A percentile compares a stretch with the other conserved stretches of the same genome.
phyloP scores from a whole-genome alignment of 2,113 vertebrate species.

The Cacatua alba region DNA sequence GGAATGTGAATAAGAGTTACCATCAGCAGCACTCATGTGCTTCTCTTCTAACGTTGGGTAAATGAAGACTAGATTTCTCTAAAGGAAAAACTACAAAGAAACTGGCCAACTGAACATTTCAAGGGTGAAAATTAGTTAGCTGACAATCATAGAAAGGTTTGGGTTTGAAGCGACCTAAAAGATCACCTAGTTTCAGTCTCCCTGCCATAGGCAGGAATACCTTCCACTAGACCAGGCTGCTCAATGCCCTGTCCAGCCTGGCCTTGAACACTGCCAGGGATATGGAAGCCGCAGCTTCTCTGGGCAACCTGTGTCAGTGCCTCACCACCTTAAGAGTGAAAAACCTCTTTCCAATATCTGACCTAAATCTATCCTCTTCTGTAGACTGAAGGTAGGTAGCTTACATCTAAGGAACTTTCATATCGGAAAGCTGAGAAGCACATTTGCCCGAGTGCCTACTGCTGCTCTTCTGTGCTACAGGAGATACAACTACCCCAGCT shows the following conservation, averaged over 20 bases:
- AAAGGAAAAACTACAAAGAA: neutral
- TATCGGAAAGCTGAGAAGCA: neutral
- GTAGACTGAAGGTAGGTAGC: neutral
- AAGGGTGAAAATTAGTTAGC: neutral
- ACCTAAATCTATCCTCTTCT: neutral
- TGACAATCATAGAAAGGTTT: neutral
- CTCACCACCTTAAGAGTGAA: neutral
- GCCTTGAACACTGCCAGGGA: neutral
- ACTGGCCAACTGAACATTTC: neutral
- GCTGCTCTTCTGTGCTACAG: neutral
- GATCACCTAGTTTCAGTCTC: neutral
- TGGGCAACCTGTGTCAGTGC: neutral
- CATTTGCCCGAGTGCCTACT: rapidly evolving
- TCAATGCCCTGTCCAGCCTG: neutral
- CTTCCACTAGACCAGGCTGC: neutral
- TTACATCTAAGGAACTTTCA: neutral
- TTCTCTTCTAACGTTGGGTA: neutral
- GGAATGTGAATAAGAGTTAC: neutral
- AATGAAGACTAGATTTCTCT: neutral
- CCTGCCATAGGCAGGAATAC: neutral
- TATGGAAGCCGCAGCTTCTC: neutral
- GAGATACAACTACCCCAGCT: neutral
- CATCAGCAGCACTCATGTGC: neutral
- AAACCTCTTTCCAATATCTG: neutral
- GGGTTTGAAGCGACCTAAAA: neutral